Percentiles rank a stretch among this genome's conserved stretches.
These are phyloP conservation scores for Tupaia tana DNA, from an alignment of 2,113 vertebrate species.

Conservation along the genomic window DNA sequence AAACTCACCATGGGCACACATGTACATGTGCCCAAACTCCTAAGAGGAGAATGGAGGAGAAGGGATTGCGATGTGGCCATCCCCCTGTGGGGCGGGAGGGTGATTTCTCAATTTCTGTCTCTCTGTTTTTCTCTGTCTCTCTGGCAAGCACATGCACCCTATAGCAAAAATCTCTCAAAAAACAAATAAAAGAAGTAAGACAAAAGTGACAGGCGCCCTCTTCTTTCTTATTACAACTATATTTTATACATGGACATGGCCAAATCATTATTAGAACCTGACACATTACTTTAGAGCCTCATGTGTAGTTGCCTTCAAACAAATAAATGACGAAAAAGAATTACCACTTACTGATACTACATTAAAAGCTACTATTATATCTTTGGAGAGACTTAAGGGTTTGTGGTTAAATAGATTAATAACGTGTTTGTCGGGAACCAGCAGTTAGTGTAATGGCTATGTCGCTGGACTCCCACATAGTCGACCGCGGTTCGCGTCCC, in stretches of 20 bases:
- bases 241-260: background rate
- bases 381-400: background rate
- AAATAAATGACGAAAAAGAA: conserved; percentile 32
- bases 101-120: no score
- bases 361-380: background rate
- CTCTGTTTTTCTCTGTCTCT: no score
- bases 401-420: background rate
- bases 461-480: no score
- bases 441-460: no score
- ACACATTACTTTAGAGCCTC: background rate
- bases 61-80: no score
- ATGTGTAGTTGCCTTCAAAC: background rate
- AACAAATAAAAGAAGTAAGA: background rate
- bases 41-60: no score
- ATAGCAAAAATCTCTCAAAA: no score
- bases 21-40: no score
- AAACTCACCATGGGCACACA: no score
- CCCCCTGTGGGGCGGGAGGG: no score
- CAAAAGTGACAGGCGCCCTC: background rate
- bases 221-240: background rate
- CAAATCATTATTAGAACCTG: background rate
- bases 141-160: no score
- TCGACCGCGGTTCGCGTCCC: no score
- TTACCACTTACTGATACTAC: background rate
- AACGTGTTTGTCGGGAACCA: background rate